These are phyloP conservation scores for Agrilus planipennis DNA, from an alignment of 1,140 invertebrate species.

Conservation along the genomic window DNA sequence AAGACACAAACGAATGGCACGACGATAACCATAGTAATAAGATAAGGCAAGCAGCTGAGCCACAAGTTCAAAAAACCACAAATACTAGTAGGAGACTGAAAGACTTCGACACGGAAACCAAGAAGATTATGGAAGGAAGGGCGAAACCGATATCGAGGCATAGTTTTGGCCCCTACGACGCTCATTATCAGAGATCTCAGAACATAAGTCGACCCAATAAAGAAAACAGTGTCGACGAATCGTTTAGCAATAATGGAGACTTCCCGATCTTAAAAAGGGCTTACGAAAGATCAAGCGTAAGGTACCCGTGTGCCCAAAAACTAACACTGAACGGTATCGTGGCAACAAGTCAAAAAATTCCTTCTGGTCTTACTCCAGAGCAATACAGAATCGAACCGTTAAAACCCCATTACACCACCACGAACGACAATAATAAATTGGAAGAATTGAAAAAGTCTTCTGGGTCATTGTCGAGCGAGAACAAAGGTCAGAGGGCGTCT, in stretches of 20 bases:
- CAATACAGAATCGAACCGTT: conserved; percentile 21
- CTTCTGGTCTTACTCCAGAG: conserved; percentile 18
- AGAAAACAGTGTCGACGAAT: background rate
- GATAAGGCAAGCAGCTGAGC: conserved; percentile 23
- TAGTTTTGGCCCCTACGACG: no score
- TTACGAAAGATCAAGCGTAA: conserved; percentile 23
- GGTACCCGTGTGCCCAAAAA: conserved; percentile 25
- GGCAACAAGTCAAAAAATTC: conserved; percentile 31
- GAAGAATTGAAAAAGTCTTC: conserved; percentile 3
- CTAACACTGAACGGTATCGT: conserved; percentile 38
- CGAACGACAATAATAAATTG: background rate
- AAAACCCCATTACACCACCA: no score
- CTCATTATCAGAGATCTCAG: no score
- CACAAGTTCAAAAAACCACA: conserved; percentile 32
- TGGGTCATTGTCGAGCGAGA: background rate
- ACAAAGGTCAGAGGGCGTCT: conserved; percentile 16
- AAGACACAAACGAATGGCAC: conserved; percentile 21
- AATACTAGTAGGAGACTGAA: conserved; percentile 10
- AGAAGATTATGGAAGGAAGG: no score
- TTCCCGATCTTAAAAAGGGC: conserved; percentile 21
- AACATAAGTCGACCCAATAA: no score
- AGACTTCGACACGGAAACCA: no score
- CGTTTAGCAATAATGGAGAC: conserved; percentile 12
- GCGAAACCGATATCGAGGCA: no score
- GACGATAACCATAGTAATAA: conserved; percentile 18